These are phyloP conservation scores for Rostratula benghalensis DNA, from an alignment of 2,113 vertebrate genomes.

Conservation along the genomic window DNA sequence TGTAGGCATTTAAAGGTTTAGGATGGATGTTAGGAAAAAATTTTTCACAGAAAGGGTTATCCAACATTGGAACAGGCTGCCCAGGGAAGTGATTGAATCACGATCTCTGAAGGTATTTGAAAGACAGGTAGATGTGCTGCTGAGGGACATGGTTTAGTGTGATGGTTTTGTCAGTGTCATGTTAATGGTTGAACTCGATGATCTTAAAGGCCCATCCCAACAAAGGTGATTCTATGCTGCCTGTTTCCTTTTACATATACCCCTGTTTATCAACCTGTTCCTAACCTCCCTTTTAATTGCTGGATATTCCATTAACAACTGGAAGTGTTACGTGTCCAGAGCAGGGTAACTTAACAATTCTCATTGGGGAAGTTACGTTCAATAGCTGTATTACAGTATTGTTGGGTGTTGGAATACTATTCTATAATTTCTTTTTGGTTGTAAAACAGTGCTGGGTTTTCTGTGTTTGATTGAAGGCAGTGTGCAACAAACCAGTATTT, in stretches of 20 bases:
- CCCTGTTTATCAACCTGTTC: neutral
- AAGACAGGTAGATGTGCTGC: neutral
- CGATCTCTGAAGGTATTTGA: neutral
- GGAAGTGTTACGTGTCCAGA: neutral
- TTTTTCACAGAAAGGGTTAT: neutral
- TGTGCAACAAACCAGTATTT: conserved; percentile 93
- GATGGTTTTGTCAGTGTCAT: neutral
- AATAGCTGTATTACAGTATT: neutral
- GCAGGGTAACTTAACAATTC: neutral
- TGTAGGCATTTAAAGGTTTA: neutral
- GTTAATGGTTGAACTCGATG: neutral
- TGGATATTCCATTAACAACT: neutral
- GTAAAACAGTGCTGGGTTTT: neutral
- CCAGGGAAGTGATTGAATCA: neutral
- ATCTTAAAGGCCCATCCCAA: neutral
- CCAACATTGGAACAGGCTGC: neutral
- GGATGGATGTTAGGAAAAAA: neutral
- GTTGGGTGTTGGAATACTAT: neutral
- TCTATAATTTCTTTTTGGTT: neutral
- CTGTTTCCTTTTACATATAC: neutral
- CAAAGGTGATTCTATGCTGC: neutral
- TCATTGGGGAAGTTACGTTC: neutral
- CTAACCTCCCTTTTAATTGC: neutral
- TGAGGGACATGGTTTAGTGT: neutral
- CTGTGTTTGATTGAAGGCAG: conserved; percentile 79